Percentiles rank a stretch among this genome's conserved stretches.
These are phyloP conservation scores for Phocoena sinus DNA, from an alignment of 2,113 vertebrate species.

Conservation along the genomic window DNA sequence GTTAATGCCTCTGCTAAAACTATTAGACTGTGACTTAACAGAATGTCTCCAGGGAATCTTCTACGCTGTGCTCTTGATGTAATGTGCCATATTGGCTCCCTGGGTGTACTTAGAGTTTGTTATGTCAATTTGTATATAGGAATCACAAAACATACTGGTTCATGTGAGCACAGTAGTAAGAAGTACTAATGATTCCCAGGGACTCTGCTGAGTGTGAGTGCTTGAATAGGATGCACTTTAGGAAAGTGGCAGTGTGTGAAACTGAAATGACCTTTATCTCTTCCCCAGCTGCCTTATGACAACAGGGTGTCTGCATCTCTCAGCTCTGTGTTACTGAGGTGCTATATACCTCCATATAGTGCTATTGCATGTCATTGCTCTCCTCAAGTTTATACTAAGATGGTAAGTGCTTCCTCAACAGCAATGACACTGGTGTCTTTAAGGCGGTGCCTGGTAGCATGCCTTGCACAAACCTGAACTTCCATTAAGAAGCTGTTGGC, in stretches of 20 bases:
- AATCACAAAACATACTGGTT: conserved; percentile 17
- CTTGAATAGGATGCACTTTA: no score
- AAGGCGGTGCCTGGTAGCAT: neutral
- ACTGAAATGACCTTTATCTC: neutral
- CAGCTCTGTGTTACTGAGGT: neutral
- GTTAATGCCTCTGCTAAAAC: neutral
- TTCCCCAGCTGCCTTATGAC: neutral
- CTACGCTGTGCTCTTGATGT: neutral
- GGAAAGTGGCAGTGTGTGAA: neutral
- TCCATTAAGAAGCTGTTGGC: neutral
- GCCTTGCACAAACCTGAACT: neutral
- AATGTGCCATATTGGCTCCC: neutral
- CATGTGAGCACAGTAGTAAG: neutral
- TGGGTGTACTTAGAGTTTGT: neutral
- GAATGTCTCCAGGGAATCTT: conserved; percentile 27
- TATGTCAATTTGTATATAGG: neutral
- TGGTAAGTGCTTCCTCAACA: neutral
- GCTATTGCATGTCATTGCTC: fast-evolving
- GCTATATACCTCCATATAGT: neutral
- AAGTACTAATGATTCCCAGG: neutral
- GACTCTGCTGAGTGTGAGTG: no score
- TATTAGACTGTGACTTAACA: conserved; percentile 19
- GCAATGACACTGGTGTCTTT: neutral
- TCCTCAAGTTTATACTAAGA: neutral
- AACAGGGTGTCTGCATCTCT: neutral